A percentile compares a stretch with the other conserved stretches of the same genome.
Conservation (phyloP, 2,113 vertebrate species). For the Aramus guarauna region DNA sequence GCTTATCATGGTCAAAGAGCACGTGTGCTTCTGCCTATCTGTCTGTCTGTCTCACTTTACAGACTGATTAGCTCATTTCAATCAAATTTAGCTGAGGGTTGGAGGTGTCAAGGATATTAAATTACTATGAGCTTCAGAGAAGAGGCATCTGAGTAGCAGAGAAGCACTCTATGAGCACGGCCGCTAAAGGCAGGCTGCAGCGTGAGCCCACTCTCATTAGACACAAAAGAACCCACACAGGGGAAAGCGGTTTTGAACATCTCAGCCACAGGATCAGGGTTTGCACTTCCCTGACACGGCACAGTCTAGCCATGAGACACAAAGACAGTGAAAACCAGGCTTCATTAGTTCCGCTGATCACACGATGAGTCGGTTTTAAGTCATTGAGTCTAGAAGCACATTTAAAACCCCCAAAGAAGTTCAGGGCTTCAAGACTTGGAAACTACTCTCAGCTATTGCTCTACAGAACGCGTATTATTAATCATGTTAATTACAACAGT, state of each 20-base stretch:
- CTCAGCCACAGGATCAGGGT: not conserved
- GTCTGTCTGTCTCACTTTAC: slow-evolving; percentile 43
- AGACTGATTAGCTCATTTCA: slow-evolving; percentile 38
- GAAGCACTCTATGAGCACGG: not conserved
- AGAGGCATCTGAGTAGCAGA: not conserved
- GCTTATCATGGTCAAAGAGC: not conserved
- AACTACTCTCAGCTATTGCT: not conserved
- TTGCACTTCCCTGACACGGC: not conserved
- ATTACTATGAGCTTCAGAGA: not conserved
- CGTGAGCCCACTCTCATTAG: not conserved
- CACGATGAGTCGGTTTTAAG: not conserved
- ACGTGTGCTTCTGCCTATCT: not conserved
- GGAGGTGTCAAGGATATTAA: slow-evolving; percentile 28
- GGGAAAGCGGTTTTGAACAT: not conserved
- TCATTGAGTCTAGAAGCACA: not conserved
- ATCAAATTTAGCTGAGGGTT: slow-evolving; percentile 32
- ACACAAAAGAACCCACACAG: not conserved
- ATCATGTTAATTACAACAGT: not conserved
- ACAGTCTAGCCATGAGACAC: not conserved
- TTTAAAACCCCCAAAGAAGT: not conserved
- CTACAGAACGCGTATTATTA: not conserved
- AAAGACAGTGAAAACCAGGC: not conserved
- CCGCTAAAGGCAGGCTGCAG: not conserved
- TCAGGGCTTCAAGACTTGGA: not conserved
- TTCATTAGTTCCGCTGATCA: not conserved